Conservation (phyloP, 2,797 vertebrate species). For the Acestrorhynchus altus region DNA sequence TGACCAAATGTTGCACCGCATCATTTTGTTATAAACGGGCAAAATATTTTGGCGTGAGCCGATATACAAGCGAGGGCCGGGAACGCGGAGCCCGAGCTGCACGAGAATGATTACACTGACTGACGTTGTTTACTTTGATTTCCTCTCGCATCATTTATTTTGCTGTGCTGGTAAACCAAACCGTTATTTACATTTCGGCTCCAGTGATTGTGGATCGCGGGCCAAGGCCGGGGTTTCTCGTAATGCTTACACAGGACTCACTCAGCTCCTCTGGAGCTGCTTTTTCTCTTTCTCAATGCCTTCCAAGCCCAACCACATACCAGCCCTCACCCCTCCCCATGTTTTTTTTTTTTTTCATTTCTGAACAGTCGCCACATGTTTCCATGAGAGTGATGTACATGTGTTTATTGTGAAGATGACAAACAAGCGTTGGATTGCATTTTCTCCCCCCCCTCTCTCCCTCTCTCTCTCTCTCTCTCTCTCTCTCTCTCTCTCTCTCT, state of each 20-base stretch:
- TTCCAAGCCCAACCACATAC: conserved; percentile 54
- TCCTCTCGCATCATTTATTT: conserved; percentile 79
- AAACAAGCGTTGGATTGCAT: conserved; percentile 71
- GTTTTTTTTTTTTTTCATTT: neutral
- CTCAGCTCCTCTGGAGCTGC: conserved; percentile 49
- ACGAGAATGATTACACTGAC: conserved; percentile 77
- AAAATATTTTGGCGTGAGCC: conserved; percentile 48
- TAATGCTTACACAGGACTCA: conserved; percentile 63
- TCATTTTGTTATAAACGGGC: conserved; percentile 44
- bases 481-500: conserved; percentile 32
- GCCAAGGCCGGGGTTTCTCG: conserved; percentile 61
- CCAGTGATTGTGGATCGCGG: conserved; percentile 50
- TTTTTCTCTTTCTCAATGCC: conserved; percentile 49
- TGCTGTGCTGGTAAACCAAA: conserved; percentile 75
- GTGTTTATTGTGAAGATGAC: conserved; percentile 77
- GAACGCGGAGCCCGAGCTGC: conserved; percentile 59
- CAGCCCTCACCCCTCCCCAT: conserved; percentile 47
- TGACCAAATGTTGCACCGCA: conserved; percentile 15
- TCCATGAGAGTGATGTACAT: conserved; percentile 74
- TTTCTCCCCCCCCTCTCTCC: conserved; percentile 35
- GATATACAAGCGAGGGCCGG: conserved; percentile 47
- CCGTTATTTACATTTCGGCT: conserved; percentile 59
- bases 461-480: no score
- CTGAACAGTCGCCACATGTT: conserved; percentile 65
- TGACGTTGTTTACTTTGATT: conserved; percentile 82